phyloP scores from a whole-genome alignment of 2,888 invertebrate species.

The Cephus runcator region DNA sequence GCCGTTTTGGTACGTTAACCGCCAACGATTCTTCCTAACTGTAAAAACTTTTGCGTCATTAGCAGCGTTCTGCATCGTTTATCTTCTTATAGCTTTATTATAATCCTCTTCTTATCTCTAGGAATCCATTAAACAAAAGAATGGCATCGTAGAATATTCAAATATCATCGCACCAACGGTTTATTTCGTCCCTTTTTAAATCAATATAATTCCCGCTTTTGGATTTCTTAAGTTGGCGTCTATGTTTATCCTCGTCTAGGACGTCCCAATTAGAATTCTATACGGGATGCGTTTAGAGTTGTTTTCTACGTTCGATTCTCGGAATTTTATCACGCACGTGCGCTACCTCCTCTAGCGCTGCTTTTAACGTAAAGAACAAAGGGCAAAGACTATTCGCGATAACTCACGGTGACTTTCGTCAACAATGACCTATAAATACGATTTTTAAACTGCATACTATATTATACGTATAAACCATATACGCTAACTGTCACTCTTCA shows the following conservation, averaged over 20 bases:
- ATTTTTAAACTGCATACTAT: background rate
- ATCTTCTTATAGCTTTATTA: background rate
- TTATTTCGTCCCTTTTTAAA: background rate
- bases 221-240: background rate
- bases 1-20: background rate
- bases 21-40: background rate
- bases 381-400: background rate
- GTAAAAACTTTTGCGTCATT: background rate
- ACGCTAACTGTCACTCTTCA: background rate
- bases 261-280: background rate
- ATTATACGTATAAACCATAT: too few relatives aligned
- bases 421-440: background rate
- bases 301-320: background rate
- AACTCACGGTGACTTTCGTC: background rate
- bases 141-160: background rate
- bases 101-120: background rate
- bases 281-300: background rate
- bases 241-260: background rate
- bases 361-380: background rate
- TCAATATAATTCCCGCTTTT: background rate
- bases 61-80: background rate
- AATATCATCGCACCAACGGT: background rate
- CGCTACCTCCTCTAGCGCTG: background rate
- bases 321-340: background rate
- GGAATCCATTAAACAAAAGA: background rate